Conservation (phyloP, 2,797 vertebrate species). For the Micromesistius poutassou region DNA sequence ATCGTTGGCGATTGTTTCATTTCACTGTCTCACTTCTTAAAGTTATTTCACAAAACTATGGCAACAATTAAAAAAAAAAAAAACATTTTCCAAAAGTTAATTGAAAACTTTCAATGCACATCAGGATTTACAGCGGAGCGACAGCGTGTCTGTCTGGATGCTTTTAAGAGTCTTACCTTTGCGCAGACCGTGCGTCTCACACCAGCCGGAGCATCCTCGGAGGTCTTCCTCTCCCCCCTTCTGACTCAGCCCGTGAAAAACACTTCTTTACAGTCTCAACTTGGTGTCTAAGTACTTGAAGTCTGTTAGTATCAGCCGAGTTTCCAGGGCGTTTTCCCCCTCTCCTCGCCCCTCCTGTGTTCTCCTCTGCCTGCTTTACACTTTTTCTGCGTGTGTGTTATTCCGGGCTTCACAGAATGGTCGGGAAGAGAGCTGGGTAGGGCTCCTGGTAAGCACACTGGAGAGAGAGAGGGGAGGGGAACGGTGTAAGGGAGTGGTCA, state of each 20-base stretch:
- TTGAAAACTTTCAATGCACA: not conserved
- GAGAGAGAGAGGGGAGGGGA: conserved; percentile 67
- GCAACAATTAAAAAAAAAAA: no score
- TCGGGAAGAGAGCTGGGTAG: conserved; percentile 59
- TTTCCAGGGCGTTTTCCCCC: conserved; percentile 67
- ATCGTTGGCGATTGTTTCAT: no score
- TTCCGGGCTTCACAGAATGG: conserved; percentile 76
- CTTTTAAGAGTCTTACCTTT: conserved; percentile 61
- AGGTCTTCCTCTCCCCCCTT: conserved; percentile 53
- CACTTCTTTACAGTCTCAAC: conserved; percentile 56
- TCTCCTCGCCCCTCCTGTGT: conserved; percentile 46
- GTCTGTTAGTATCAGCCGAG: conserved; percentile 55
- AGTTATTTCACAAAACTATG: no score
- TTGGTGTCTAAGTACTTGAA: conserved; percentile 57
- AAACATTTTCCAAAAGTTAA: not conserved
- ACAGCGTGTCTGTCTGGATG: conserved; percentile 8
- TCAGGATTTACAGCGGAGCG: not conserved
- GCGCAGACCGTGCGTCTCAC: conserved; percentile 67
- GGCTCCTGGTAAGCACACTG: conserved; percentile 60
- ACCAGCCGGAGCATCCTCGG: conserved; percentile 75
- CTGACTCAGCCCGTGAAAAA: conserved; percentile 64
- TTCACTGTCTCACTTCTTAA: no score
- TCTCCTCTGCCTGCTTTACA: conserved; percentile 54
- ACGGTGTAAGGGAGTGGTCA: conserved; percentile 70
- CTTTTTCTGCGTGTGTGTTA: conserved; percentile 64